Conservation (phyloP, 2,888 invertebrate species). For the Clunio marinus region DNA sequence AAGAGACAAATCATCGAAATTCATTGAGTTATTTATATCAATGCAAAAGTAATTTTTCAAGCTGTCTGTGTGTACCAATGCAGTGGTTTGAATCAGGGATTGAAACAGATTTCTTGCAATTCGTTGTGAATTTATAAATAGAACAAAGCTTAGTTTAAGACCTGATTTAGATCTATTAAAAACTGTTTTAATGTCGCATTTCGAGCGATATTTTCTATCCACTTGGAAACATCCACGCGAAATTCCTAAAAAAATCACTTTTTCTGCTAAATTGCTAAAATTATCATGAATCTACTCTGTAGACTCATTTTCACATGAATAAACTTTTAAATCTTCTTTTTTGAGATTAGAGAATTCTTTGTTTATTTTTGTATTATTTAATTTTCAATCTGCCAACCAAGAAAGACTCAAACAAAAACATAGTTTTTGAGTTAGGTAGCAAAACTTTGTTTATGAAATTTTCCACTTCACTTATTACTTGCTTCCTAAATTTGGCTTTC, state of each 20-base stretch:
- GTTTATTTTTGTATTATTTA: slow-evolving; percentile 36
- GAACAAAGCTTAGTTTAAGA: too few relatives aligned
- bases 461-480: slow-evolving; percentile 31
- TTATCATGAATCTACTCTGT: not conserved
- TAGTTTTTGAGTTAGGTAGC: not conserved
- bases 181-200: too few relatives aligned
- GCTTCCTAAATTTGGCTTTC: not conserved
- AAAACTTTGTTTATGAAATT: slow-evolving; percentile 20
- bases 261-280: slow-evolving; percentile 11
- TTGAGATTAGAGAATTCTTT: slow-evolving; percentile 31
- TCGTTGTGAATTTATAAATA: too few relatives aligned
- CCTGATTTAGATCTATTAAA: too few relatives aligned
- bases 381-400: slow-evolving; percentile 3
- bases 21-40: slow-evolving; percentile 36
- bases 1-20: slow-evolving; percentile 8
- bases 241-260: slow-evolving; percentile 12
- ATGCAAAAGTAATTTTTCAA: not conserved
- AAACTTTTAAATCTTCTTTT: slow-evolving; percentile 26
- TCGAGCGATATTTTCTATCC: not conserved
- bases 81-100: too few relatives aligned
- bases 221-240: not conserved
- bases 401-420: not conserved
- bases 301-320: slow-evolving; percentile 37
- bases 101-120: too few relatives aligned
- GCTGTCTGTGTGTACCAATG: not conserved